A percentile compares a stretch with the other conserved stretches of the same genome.
phyloP scores from a whole-genome alignment of 2,113 vertebrate genomes.

The Canis aureus region DNA sequence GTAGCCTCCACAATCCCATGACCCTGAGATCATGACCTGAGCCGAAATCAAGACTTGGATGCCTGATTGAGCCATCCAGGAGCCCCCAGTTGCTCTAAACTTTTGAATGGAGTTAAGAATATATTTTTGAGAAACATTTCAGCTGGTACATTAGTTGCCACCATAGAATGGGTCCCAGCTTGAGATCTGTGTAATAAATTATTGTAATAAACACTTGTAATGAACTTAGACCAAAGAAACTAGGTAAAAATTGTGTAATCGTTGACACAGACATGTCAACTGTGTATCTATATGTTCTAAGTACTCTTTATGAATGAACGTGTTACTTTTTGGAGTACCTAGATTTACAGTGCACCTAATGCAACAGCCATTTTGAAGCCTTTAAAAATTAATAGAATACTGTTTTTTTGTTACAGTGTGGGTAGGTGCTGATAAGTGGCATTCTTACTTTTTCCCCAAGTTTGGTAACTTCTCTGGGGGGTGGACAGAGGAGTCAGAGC shows the following conservation, averaged over 20 bases:
- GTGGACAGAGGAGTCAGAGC: not conserved
- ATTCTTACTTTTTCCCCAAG: slow-evolving; percentile 4
- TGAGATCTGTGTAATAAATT: not conserved
- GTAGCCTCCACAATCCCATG: too few relatives aligned
- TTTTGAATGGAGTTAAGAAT: not conserved
- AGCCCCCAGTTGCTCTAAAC: not conserved
- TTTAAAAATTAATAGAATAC: not conserved
- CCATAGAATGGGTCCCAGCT: not conserved
- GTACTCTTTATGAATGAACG: not conserved
- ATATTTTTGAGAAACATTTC: not conserved
- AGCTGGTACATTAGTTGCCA: not conserved
- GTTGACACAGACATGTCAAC: not conserved
- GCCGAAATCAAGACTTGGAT: too few relatives aligned
- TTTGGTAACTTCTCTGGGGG: not conserved
- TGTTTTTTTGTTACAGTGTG: not conserved
- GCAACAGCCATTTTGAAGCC: not conserved
- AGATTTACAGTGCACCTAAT: not conserved
- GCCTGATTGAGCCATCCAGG: too few relatives aligned
- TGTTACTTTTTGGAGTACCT: not conserved
- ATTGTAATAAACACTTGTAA: not conserved
- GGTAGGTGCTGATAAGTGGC: not conserved
- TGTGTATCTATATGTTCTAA: not conserved
- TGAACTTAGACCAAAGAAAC: slow-evolving; percentile 17
- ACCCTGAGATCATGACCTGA: too few relatives aligned
- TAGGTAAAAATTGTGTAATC: not conserved